These are phyloP conservation scores for Lochmaea crataegi DNA, from an alignment of 2,888 invertebrate genomes.

Conservation along the genomic window DNA sequence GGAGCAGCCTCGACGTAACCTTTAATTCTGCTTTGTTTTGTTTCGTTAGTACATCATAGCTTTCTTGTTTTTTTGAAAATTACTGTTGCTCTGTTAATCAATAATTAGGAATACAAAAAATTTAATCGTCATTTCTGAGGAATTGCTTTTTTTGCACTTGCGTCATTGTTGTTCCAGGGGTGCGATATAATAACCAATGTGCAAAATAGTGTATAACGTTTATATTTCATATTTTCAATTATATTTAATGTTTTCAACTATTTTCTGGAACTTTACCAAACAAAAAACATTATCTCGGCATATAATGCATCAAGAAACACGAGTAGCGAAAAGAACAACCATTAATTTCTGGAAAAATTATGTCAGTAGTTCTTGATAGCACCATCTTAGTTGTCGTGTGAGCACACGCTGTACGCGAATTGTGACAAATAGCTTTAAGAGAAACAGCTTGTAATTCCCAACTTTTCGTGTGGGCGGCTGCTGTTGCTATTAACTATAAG, in stretches of 20 bases:
- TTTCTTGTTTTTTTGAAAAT: too few relatives aligned
- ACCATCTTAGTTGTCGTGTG: conserved; percentile 29
- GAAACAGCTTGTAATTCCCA: conserved; percentile 41
- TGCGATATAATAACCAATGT: too few relatives aligned
- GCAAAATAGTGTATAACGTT: too few relatives aligned
- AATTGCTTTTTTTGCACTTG: too few relatives aligned
- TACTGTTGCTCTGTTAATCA: too few relatives aligned
- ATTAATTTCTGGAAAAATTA: conserved; percentile 38
- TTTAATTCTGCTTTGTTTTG: too few relatives aligned
- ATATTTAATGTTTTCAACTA: not conserved
- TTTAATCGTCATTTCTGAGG: too few relatives aligned
- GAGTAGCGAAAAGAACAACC: conserved; percentile 33
- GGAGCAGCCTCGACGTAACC: too few relatives aligned
- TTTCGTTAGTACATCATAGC: too few relatives aligned
- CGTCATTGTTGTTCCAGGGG: too few relatives aligned
- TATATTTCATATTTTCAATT: not conserved
- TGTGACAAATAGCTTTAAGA: conserved; percentile 38
- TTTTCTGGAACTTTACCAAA: not conserved
- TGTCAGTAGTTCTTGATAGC: conserved; percentile 40
- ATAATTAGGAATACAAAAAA: too few relatives aligned
- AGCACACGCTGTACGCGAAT: conserved; percentile 38
- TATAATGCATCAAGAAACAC: conserved; percentile 22
- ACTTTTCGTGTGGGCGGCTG: conserved; percentile 36
- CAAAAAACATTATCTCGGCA: not conserved
- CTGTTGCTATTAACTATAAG: conserved; percentile 13